phyloP scores from a whole-genome alignment of 1,140 invertebrate genomes.

The Rhopalosiphum padi region DNA sequence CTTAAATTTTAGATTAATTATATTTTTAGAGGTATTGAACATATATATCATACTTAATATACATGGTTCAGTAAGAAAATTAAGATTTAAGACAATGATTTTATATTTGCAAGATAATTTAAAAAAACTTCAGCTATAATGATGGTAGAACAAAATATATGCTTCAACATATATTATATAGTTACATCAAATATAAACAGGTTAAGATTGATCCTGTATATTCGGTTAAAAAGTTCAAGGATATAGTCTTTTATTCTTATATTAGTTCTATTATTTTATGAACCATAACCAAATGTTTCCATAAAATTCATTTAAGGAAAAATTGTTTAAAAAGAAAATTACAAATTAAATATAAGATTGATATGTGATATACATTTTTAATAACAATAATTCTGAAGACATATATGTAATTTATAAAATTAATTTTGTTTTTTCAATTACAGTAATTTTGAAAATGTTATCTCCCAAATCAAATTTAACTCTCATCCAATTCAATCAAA shows the following conservation, averaged over 20 bases:
- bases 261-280: constrained; percentile 60
- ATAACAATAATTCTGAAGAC: too few species aligned
- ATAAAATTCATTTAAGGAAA: background rate
- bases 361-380: too few species aligned
- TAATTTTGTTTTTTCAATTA: too few species aligned
- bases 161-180: background rate
- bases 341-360: constrained; percentile 55
- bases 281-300: constrained; percentile 61
- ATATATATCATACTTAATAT: too few species aligned
- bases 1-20: too few species aligned
- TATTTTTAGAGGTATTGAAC: too few species aligned
- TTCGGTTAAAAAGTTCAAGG: background rate
- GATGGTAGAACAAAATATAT: background rate
- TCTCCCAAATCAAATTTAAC: too few species aligned
- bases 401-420: too few species aligned
- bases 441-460: too few species aligned
- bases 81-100: background rate
- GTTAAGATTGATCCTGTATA: background rate
- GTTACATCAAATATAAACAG: background rate
- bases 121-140: background rate
- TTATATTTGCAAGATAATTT: background rate
- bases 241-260: background rate
- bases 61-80: too few species aligned
- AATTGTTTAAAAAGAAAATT: constrained; percentile 58
- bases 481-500: too few species aligned